Evolutionary conservation across 2,888 invertebrate genomes (phyloP).

Genomic region (Mactromeris polynyma): DNA sequence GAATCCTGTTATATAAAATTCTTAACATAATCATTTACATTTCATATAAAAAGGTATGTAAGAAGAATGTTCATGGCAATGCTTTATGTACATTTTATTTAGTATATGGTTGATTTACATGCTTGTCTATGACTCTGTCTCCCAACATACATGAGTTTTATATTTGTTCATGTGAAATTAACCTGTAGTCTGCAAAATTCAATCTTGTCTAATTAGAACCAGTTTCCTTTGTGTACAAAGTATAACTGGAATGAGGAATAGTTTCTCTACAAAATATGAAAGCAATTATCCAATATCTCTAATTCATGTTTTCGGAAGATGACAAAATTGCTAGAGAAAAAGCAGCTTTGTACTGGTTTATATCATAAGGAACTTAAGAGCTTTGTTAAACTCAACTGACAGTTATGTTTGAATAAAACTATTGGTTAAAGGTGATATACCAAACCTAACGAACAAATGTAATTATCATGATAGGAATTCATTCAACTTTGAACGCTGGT

Average conservation of each 20-base stretch:
- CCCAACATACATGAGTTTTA: background rate
- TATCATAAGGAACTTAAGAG: no score
- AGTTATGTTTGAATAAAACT: no score
- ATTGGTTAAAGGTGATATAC: no score
- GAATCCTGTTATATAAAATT: background rate
- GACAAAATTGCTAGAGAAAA: no score
- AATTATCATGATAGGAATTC: no score
- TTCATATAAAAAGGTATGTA: background rate
- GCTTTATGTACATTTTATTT: background rate
- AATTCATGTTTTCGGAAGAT: no score
- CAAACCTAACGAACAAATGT: no score
- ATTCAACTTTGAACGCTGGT: no score
- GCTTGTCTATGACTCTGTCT: background rate
- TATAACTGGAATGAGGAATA: background rate
- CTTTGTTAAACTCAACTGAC: no score
- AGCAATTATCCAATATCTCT: no score
- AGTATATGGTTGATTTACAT: background rate
- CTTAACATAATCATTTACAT: background rate
- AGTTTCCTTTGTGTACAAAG: background rate
- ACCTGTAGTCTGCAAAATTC: background rate
- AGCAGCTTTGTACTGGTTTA: no score
- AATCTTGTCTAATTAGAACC: background rate
- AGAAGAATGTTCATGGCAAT: background rate
- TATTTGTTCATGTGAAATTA: background rate
- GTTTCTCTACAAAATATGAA: background rate